phyloP scores from a whole-genome alignment of 1,140 invertebrate genomes.

The Monomorium pharaonis region DNA sequence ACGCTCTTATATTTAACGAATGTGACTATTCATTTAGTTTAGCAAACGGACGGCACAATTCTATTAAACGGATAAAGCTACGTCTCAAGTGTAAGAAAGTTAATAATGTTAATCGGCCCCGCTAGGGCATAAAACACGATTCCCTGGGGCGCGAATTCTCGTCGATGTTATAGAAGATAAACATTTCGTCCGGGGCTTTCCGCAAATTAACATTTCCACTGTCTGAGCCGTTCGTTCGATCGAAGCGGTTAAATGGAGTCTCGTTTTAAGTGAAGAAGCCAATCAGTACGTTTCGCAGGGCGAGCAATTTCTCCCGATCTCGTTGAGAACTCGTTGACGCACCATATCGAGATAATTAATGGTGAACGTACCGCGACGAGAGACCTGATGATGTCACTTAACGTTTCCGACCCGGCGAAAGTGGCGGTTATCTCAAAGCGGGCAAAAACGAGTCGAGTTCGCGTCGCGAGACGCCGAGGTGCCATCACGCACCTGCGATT shows the following conservation, averaged over 20 bases:
- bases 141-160: not conserved
- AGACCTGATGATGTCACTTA: slow-evolving; percentile 67
- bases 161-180: not conserved
- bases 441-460: slow-evolving; percentile 1
- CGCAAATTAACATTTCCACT: slow-evolving; percentile 16
- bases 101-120: slow-evolving; percentile 75
- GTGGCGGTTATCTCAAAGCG: slow-evolving; percentile 11
- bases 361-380: slow-evolving; percentile 17
- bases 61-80: not conserved
- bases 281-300: slow-evolving; percentile 14
- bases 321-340: not conserved
- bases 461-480: not conserved
- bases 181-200: slow-evolving; percentile 11
- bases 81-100: slow-evolving; percentile 46
- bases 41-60: not conserved
- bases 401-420: slow-evolving; percentile 45
- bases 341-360: slow-evolving; percentile 12
- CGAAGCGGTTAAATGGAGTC: not conserved
- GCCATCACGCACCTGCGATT: not conserved
- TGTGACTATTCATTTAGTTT: not conserved
- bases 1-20: not conserved
- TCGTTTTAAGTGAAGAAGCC: slow-evolving; percentile 20
- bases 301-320: not conserved
- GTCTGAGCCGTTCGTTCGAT: not conserved
- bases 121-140: slow-evolving; percentile 34